phyloP scores from a whole-genome alignment of 2,888 invertebrate species.

The Rhagium mordax region DNA sequence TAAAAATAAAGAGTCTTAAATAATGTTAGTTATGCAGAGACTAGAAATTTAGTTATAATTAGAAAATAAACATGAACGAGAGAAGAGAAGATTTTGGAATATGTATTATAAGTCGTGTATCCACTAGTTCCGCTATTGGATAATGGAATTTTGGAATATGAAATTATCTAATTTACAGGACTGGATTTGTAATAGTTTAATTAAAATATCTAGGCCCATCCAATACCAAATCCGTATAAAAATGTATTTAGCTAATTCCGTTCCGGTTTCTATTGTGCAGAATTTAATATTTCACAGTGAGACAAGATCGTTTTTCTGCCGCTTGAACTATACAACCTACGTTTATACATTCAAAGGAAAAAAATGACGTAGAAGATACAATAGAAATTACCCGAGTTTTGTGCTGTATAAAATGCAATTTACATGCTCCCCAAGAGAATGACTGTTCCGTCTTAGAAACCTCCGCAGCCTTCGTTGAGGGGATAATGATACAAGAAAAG shows the following conservation, averaged over 20 bases:
- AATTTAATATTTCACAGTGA: slow-evolving; percentile 15
- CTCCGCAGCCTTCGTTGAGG: slow-evolving; percentile 46
- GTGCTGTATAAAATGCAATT: slow-evolving; percentile 56
- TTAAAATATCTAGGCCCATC: background rate
- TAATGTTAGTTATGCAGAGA: too few species aligned
- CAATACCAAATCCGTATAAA: background rate
- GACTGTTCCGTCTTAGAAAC: slow-evolving; percentile 45
- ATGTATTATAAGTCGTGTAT: too few species aligned
- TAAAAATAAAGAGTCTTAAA: too few species aligned
- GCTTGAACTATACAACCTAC: slow-evolving; percentile 6
- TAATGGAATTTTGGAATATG: too few species aligned
- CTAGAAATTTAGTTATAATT: too few species aligned
- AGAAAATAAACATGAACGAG: too few species aligned
- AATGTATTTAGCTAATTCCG: background rate
- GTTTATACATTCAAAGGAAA: slow-evolving; percentile 2
- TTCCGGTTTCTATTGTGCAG: background rate
- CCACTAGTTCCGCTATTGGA: too few species aligned
- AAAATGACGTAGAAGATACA: slow-evolving; percentile 28
- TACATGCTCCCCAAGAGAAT: slow-evolving; percentile 55
- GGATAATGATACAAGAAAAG: slow-evolving; percentile 57
- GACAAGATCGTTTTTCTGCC: background rate
- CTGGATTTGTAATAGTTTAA: too few species aligned
- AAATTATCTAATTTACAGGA: too few species aligned
- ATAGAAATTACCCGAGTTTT: slow-evolving; percentile 52
- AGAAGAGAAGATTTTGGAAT: too few species aligned